A percentile compares a stretch with the other conserved stretches of the same genome.
Evolutionary conservation across 2,888 invertebrate genomes (phyloP).

Genomic region (Dryobotodes eremita): DNA sequence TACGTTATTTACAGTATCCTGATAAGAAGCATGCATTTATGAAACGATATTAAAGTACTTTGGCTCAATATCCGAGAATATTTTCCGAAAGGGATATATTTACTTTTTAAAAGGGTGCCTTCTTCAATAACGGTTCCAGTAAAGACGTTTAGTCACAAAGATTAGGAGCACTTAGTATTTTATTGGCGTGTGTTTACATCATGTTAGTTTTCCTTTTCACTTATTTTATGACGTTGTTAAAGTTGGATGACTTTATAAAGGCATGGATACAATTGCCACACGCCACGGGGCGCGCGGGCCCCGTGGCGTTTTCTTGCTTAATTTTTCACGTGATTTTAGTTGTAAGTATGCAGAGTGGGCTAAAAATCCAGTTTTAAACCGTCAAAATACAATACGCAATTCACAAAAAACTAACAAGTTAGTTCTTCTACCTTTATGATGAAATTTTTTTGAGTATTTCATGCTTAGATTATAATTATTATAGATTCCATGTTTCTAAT

Average conservation of each 20-base stretch:
- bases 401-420: not conserved
- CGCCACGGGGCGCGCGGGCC: not conserved
- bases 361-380: not conserved
- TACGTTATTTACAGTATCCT: constrained; percentile 11
- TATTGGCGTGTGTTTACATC: constrained; percentile 68
- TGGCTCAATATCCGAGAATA: constrained; percentile 40
- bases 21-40: constrained; percentile 47
- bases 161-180: constrained; percentile 59
- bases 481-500: not conserved
- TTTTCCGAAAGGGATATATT: too few species aligned
- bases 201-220: constrained; percentile 70
- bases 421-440: not conserved
- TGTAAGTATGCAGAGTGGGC: not conserved
- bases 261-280: constrained; percentile 5
- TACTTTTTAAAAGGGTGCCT: constrained; percentile 17
- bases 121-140: constrained; percentile 41
- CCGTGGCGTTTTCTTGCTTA: not conserved
- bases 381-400: not conserved
- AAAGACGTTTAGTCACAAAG: constrained; percentile 43
- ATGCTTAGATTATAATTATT: not conserved
- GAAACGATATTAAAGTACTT: constrained; percentile 50
- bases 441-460: not conserved
- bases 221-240: constrained; percentile 77
- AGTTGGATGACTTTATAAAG: constrained; percentile 78
- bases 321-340: not conserved